Evolutionary conservation across 2,113 vertebrate genomes (phyloP), one percentile per base, ranked within the genome.

Genomic region (Aythya baeri): DNA sequence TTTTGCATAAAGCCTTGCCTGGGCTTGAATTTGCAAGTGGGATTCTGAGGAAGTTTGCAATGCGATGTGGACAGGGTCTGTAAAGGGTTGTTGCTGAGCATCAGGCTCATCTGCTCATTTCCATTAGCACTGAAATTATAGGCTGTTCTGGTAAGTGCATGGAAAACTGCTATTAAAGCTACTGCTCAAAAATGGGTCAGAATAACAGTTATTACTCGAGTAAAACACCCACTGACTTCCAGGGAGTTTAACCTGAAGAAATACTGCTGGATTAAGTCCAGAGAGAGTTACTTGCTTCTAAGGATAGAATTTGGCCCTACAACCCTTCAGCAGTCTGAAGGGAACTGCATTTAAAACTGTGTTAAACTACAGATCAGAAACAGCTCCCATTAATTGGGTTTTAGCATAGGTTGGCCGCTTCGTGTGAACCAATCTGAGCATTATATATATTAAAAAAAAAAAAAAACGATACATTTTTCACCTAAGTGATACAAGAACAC

Each of bases 291-390:
- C 86, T 86, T 46, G 49, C 63, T 94, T 81, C 86, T 83, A 86
- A 95, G 93, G 83, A 89, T 86, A 91, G 90, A 83, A 77, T 91
- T 86, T 91, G 93, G 90, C 88, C 95, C 90, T 87, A 15, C 70
- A 84, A 41, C 43, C 83, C 72, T 80, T 57, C 85, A 17, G 76
- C 67, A 27, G 17, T 86, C 93, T 88, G 91, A 75, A 78, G 91
- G 88, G 93, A 96, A 0, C 76, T 2, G 3, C 29, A 1, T 62
- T 81, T 72, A 83, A 86, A 94, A 77, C 43, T 71, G 75, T 83
- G 85, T 61, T 96, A 93, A 81, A 90, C 65, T 84, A 71, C 7
- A 6, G 87, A 74, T 76, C 3, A 41, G 87, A 74, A 93, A 0
- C 49, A 3, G 84, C 63, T 93, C 73, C 91, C 34, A 1, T 72